Evolutionary conservation across 37 sponge, comb jelly and placozoan genomes (phyloP), one percentile per base, ranked within the genome.

Genomic region (Ephydatia muelleri): DNA sequence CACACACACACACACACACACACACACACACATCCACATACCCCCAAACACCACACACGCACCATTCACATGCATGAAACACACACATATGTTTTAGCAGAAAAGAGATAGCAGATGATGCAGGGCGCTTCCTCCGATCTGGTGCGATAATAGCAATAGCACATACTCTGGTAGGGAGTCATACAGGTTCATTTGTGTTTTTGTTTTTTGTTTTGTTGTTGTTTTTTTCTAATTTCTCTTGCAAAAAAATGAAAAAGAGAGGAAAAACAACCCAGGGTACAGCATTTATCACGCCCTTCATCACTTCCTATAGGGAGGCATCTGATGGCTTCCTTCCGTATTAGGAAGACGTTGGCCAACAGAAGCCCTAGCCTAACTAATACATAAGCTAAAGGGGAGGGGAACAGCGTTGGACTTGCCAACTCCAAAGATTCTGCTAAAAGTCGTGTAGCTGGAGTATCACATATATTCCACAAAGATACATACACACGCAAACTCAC

Each of bases 291-390:
- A 43, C 43, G 43, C 57, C 57, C 19, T 57, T 57, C 16, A 57
- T 57, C 57, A 57, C 57, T 57, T 57, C 57, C 57, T 57, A 21
- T 57, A 57, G 57, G 57, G 57, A 57, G 12, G 19, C 19, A 5
- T 57, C 12, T 16, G 57, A 57, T 57, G 57, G 57, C 57, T 57
- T 57, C 57, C 9, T 16, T 21, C 57, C 57, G 9, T 57, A 57
- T 57, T 16, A 57, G 57, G 57, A 1, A 57, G 57, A 1, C 16
- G 57, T 57, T 57, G 57, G 57, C 57, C 57, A 57, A 57, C 57
- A 57, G 57, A 71, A 34, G 72, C 72, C 72, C 30, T 71, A 33
- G 72, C 25, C 32, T 25, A 13, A 71, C 72, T 71, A 71, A 71
- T 14, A 71, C 1, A 30, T 13, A 30, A 21, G 32, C 28, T 1